phyloP scores from a whole-genome alignment of 1,140 invertebrate species.

The Drosophila repletoides region DNA sequence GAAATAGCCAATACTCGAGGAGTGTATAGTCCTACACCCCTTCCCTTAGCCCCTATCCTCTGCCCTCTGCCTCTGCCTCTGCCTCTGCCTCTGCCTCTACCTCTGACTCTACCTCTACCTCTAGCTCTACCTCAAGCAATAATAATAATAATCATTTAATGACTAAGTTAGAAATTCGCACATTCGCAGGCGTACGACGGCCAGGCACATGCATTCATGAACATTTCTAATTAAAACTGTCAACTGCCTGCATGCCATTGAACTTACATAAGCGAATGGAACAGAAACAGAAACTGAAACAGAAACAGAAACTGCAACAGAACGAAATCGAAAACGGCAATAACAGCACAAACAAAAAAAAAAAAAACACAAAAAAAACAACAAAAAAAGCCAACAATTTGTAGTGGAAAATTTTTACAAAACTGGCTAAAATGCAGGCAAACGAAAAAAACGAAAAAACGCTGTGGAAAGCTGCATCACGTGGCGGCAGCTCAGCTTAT shows the following conservation, averaged over 20 bases:
- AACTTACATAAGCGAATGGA: constrained; percentile 72
- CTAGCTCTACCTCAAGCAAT: too few relatives aligned
- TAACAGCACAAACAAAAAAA: background rate
- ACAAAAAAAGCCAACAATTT: constrained; percentile 62
- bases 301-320: constrained; percentile 40
- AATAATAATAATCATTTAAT: too few relatives aligned
- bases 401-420: constrained; percentile 64
- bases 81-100: too few relatives aligned
- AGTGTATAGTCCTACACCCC: too few relatives aligned
- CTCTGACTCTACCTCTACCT: too few relatives aligned
- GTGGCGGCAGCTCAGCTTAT: constrained; percentile 21
- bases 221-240: constrained; percentile 54
- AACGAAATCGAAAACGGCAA: constrained; percentile 25
- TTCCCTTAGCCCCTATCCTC: too few relatives aligned
- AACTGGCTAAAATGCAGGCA: constrained; percentile 42
- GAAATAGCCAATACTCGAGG: constrained; percentile 11
- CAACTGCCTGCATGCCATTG: constrained; percentile 61
- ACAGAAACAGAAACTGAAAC: constrained; percentile 7
- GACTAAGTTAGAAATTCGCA: constrained; percentile 39
- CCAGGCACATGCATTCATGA: constrained; percentile 35
- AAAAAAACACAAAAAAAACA: constrained; percentile 12
- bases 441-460: constrained; percentile 11
- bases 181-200: constrained; percentile 39
- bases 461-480: constrained; percentile 35
- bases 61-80: background rate